Evolutionary conservation across 2,113 vertebrate genomes (phyloP).

Genomic region (Malaclemys terrapin): DNA sequence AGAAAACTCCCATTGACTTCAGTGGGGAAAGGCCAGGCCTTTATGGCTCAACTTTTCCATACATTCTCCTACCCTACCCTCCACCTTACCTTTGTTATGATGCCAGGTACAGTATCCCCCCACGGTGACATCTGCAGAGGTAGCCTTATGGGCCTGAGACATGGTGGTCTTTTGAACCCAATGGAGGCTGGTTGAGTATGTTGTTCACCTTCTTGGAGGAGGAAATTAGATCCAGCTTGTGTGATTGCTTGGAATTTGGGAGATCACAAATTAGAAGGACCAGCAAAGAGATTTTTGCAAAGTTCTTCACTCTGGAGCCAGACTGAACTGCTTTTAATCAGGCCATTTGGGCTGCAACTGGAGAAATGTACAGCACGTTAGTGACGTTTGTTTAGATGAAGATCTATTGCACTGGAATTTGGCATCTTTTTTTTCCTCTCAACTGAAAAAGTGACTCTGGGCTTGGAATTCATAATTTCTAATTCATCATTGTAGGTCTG

Average conservation of each 20-base stretch:
- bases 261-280: conserved; percentile 23
- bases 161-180: neutral
- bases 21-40: neutral
- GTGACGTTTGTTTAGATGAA: neutral
- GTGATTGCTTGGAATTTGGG: neutral
- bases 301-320: neutral
- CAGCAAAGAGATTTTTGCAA: neutral
- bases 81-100: neutral
- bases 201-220: neutral
- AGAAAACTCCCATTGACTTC: neutral
- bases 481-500: neutral
- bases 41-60: neutral
- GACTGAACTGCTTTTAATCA: neutral
- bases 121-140: neutral
- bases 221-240: neutral
- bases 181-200: neutral
- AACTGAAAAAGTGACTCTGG: neutral
- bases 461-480: neutral
- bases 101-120: neutral
- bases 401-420: neutral
- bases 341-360: neutral
- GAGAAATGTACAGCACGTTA: neutral
- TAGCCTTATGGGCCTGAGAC: neutral
- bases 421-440: neutral
- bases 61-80: neutral